Evolutionary conservation across 2,888 invertebrate genomes (phyloP).

Genomic region (Stenchaetothrips biformis): DNA sequence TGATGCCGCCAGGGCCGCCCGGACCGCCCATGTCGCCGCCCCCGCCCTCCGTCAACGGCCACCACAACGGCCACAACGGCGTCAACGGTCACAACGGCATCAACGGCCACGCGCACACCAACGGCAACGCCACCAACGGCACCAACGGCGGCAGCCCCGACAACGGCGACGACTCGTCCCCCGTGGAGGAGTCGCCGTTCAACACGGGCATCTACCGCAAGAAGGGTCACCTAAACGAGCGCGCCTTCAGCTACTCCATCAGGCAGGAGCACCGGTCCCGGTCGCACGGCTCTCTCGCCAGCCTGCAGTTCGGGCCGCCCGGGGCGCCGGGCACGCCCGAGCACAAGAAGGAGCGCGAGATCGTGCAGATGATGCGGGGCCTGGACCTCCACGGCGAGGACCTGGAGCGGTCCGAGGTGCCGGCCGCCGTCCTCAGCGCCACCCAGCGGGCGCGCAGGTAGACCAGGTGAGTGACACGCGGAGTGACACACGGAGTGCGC

Average conservation of each 20-base stretch:
- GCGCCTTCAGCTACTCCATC: conserved; percentile 91
- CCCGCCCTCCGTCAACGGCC: conserved; percentile 46
- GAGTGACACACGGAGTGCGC: too few relatives aligned
- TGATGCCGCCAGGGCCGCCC: conserved; percentile 28
- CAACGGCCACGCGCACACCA: neutral
- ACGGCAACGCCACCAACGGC: conserved; percentile 24
- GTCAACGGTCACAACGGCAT: conserved; percentile 35
- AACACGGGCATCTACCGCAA: conserved; percentile 84
- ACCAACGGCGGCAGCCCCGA: conserved; percentile 36
- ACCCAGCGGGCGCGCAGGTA: conserved; percentile 2
- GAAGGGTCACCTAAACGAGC: conserved; percentile 86
- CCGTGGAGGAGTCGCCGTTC: conserved; percentile 53
- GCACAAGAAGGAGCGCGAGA: conserved; percentile 83
- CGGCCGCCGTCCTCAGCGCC: conserved; percentile 49
- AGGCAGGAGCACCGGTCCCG: conserved; percentile 88
- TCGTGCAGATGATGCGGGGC: conserved; percentile 89
- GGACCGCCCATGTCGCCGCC: conserved; percentile 34
- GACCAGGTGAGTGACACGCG: neutral
- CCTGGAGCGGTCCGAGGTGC: conserved; percentile 61
- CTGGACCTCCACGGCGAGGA: conserved; percentile 76
- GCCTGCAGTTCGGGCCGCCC: conserved; percentile 81
- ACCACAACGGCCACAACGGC: conserved; percentile 43
- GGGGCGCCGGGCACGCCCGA: conserved; percentile 45
- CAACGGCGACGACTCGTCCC: conserved; percentile 30
- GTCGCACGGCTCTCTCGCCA: conserved; percentile 87